These are phyloP conservation scores for Xiphophorus hellerii DNA, from an alignment of 2,113 vertebrate genomes.

Conservation along the genomic window DNA sequence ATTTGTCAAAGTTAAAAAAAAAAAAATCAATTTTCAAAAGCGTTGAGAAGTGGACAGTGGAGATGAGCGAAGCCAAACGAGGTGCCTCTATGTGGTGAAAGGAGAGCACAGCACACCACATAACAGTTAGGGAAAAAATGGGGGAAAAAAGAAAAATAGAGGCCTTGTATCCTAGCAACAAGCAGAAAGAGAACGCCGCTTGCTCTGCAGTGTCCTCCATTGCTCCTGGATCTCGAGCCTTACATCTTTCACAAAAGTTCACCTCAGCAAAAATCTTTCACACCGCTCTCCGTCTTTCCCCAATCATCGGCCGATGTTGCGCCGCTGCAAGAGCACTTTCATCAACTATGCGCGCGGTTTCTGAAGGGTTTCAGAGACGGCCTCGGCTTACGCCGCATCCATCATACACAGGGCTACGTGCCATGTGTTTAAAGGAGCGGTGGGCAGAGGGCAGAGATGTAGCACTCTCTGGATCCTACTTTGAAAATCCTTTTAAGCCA, in stretches of 20 bases:
- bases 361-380: constrained; percentile 46
- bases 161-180: constrained; percentile 79
- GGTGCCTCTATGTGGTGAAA: constrained; percentile 33
- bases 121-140: constrained; percentile 20
- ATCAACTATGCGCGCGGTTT: constrained; percentile 32
- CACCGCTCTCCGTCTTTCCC: constrained; percentile 3
- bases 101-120: constrained; percentile 49
- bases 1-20: neutral
- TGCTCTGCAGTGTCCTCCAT: constrained; percentile 64
- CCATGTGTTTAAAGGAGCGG: constrained; percentile 61
- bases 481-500: constrained; percentile 67
- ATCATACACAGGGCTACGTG: constrained; percentile 63
- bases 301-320: constrained; percentile 3
- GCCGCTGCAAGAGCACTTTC: constrained; percentile 23
- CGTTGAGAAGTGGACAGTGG: constrained; percentile 5
- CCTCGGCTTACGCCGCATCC: constrained; percentile 41
- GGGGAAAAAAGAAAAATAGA: constrained; percentile 11
- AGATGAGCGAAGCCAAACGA: constrained; percentile 14
- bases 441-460: constrained; percentile 61
- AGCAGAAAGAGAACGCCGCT: constrained; percentile 54
- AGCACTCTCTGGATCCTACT: constrained; percentile 36
- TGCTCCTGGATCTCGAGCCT: constrained; percentile 62
- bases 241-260: constrained; percentile 32
- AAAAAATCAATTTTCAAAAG: neutral
- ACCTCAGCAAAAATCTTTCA: constrained; percentile 13